These are phyloP conservation scores for Euwallacea similis DNA, from an alignment of 1,140 invertebrate genomes.

Conservation along the genomic window DNA sequence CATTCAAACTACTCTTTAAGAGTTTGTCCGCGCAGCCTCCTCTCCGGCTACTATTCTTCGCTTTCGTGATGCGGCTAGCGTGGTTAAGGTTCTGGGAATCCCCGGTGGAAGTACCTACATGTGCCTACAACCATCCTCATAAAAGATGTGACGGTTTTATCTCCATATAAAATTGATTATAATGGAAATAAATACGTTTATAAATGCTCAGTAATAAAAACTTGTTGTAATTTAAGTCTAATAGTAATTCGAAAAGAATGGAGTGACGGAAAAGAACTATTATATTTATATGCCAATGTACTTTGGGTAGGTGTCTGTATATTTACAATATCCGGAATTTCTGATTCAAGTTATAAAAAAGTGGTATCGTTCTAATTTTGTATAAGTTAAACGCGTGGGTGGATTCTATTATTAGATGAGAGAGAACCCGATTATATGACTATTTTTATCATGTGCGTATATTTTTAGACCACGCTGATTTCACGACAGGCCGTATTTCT, in stretches of 20 bases:
- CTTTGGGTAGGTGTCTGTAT: constrained; percentile 13
- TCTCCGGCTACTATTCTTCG: no score
- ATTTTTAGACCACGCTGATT: constrained; percentile 17
- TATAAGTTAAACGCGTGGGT: constrained; percentile 18
- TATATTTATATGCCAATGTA: constrained; percentile 8
- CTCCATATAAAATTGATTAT: no score
- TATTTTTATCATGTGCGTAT: constrained; percentile 16
- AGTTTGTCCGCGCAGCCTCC: no score
- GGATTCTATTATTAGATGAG: constrained; percentile 21
- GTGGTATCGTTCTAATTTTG: constrained; percentile 23
- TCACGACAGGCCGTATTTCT: no score
- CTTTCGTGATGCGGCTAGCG: no score
- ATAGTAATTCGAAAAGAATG: constrained; percentile 15
- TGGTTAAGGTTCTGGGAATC: no score
- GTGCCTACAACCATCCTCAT: no score
- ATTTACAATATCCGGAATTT: constrained; percentile 21
- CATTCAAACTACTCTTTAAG: no score
- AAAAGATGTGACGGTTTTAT: no score
- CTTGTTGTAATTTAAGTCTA: constrained; percentile 1
- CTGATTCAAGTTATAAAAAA: constrained; percentile 11
- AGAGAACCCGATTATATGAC: constrained; percentile 16
- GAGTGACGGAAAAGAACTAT: constrained; percentile 1
- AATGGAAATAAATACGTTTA: no score
- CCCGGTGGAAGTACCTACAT: no score
- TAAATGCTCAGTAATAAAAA: background rate